Evolutionary conservation across 1,140 invertebrate species (phyloP).

Genomic region (Procambarus clarkii): DNA sequence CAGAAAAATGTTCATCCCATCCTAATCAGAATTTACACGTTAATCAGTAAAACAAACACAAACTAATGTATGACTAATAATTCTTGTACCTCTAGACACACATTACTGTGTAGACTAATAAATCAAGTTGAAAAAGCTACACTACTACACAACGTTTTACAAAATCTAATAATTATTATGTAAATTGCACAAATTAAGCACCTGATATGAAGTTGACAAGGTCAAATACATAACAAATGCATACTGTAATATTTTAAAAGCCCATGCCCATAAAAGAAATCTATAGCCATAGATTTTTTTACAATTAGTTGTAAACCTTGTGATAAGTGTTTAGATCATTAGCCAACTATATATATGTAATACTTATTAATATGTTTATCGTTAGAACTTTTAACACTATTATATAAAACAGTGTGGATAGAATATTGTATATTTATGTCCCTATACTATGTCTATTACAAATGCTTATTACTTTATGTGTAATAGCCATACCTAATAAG

Average conservation of each 20-base stretch:
- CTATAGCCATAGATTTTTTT: too few relatives aligned
- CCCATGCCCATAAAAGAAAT: too few relatives aligned
- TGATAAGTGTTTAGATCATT: neutral
- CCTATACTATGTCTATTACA: too few relatives aligned
- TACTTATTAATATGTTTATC: neutral
- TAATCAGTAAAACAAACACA: slow-evolving; percentile 1
- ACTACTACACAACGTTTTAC: too few relatives aligned
- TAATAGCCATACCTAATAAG: too few relatives aligned
- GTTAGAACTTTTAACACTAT: too few relatives aligned
- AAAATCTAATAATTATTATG: too few relatives aligned
- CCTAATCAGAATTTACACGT: slow-evolving; percentile 7
- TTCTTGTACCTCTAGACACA: neutral
- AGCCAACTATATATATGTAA: neutral
- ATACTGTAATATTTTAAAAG: neutral
- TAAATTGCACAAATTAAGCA: neutral
- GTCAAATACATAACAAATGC: neutral
- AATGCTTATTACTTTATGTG: too few relatives aligned
- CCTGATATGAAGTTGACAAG: neutral
- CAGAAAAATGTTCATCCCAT: slow-evolving; percentile 10
- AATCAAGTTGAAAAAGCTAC: too few relatives aligned
- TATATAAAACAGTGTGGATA: too few relatives aligned
- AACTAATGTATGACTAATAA: slow-evolving; percentile 9
- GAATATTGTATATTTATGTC: too few relatives aligned
- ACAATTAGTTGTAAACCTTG: neutral
- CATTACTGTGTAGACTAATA: too few relatives aligned